Percentiles rank a stretch among this genome's conserved stretches.
Evolutionary conservation across 2,113 vertebrate species (phyloP).

Genomic region (Ibidorhyncha struthersii): DNA sequence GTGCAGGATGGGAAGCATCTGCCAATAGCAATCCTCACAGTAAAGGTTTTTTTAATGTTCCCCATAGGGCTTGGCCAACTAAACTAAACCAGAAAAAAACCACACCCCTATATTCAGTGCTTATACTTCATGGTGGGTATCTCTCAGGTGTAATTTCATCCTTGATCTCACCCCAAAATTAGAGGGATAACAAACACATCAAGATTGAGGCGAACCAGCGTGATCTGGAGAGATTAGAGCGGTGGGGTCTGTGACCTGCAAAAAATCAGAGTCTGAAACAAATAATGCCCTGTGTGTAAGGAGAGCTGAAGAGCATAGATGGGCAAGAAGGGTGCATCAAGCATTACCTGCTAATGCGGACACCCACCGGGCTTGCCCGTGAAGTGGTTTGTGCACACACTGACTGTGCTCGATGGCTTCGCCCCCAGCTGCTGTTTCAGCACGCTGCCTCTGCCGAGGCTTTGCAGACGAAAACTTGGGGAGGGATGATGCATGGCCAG

Average conservation of each 20-base stretch:
- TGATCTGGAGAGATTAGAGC: neutral
- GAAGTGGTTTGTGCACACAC: neutral
- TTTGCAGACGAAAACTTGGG: neutral
- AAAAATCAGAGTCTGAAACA: neutral
- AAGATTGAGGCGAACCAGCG: neutral
- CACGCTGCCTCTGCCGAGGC: neutral
- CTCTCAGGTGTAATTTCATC: neutral
- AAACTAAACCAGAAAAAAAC: neutral
- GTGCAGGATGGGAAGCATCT: neutral
- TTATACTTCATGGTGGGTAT: neutral
- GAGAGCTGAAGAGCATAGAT: neutral
- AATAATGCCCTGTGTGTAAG: neutral
- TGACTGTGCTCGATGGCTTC: neutral
- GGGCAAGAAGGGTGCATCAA: neutral
- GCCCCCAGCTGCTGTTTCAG: neutral
- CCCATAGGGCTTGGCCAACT: neutral
- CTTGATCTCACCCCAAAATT: conserved; percentile 1
- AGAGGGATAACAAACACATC: neutral
- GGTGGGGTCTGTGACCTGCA: neutral
- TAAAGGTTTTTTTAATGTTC: neutral
- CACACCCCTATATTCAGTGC: neutral
- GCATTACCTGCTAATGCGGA: neutral
- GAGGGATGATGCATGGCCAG: neutral
- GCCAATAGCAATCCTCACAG: neutral
- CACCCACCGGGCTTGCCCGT: fast-evolving